Evolutionary conservation across 2,888 invertebrate species (phyloP).

Genomic region (Meta bourneti): DNA sequence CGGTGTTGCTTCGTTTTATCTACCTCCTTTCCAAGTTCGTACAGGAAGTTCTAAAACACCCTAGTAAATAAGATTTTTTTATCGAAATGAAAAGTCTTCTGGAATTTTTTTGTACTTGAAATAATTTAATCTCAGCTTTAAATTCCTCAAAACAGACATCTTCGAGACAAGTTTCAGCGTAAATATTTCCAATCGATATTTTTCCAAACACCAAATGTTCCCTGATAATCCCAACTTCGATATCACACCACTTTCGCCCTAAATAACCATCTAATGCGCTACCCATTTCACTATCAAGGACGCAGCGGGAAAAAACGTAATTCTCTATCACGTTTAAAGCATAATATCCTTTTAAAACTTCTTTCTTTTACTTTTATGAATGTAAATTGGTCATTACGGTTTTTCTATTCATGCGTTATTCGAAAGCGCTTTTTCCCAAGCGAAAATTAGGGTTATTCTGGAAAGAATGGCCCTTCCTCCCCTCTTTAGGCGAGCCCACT

Average conservation of each 20-base stretch:
- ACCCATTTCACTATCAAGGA: slow-evolving; percentile 6
- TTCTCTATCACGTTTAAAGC: slow-evolving; percentile 34
- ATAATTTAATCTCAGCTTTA: too few species aligned
- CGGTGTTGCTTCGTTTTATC: too few species aligned
- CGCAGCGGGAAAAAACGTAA: neutral
- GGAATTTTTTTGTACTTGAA: too few species aligned
- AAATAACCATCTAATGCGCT: neutral
- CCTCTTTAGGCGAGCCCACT: neutral
- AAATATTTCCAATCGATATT: neutral
- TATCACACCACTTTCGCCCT: neutral
- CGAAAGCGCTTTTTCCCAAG: neutral
- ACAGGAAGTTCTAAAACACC: too few species aligned
- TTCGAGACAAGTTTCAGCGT: too few species aligned
- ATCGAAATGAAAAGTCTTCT: too few species aligned
- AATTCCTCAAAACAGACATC: too few species aligned
- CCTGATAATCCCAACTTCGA: neutral
- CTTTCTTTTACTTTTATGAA: slow-evolving; percentile 40
- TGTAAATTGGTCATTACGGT: slow-evolving; percentile 53
- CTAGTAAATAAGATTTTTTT: too few species aligned
- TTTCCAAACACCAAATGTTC: neutral
- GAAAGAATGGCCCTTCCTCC: neutral
- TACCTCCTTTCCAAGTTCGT: too few species aligned
- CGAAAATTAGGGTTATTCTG: slow-evolving; percentile 16
- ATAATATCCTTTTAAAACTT: slow-evolving; percentile 47
- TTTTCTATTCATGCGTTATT: slow-evolving; percentile 31